Conservation (phyloP, 2,888 invertebrate genomes). For the Leptinotarsa juncta region DNA sequence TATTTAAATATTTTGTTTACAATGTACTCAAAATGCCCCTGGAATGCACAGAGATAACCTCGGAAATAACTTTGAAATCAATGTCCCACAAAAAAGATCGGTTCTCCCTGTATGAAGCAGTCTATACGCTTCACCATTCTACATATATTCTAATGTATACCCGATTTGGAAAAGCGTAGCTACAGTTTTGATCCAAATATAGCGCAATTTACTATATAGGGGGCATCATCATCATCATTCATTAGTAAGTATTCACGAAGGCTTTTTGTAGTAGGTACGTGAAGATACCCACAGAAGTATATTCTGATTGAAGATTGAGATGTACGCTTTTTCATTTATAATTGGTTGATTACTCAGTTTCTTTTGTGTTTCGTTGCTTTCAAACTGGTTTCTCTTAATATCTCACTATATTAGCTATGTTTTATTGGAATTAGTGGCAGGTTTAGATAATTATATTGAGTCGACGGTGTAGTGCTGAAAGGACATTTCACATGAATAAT, state of each 20-base stretch:
- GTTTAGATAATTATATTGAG: too few relatives aligned
- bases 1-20: too few relatives aligned
- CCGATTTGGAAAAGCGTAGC: constrained; percentile 41
- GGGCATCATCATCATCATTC: constrained; percentile 43
- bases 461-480: background rate
- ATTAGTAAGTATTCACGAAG: constrained; percentile 41
- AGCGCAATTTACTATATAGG: constrained; percentile 44
- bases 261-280: constrained; percentile 28
- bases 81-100: background rate
- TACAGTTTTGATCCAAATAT: constrained; percentile 44
- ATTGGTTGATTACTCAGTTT: constrained; percentile 35
- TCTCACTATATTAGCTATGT: background rate
- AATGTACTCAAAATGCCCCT: too few relatives aligned
- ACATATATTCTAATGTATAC: constrained; percentile 49
- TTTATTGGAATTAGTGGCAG: background rate
- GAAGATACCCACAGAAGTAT: constrained; percentile 13
- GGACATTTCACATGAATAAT: too few relatives aligned
- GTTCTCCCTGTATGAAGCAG: constrained; percentile 35
- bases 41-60: too few relatives aligned
- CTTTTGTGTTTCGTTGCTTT: constrained; percentile 30
- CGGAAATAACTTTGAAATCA: background rate
- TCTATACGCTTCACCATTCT: constrained; percentile 40
- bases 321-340: constrained; percentile 34
- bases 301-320: constrained; percentile 31
- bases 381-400: constrained; percentile 22